Conservation (phyloP, 2,113 vertebrate genomes). For the Tenebrosternarchus preto region DNA sequence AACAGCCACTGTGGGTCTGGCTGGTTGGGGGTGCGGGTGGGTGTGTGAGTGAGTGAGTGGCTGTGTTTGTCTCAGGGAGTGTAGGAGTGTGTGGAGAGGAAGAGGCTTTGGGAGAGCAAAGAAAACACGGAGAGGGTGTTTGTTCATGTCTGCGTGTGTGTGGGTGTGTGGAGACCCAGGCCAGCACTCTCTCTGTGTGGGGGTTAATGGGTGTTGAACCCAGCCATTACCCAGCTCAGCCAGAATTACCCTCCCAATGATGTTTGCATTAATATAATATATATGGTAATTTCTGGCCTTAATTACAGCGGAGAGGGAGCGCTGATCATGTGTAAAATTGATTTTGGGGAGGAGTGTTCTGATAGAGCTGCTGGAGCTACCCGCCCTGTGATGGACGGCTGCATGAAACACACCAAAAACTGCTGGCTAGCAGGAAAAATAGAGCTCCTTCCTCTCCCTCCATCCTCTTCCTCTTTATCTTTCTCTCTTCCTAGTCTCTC, state of each 20-base stretch:
- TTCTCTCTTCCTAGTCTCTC: conserved; percentile 59
- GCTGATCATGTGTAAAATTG: conserved; percentile 99
- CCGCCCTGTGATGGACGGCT: conserved; percentile 86
- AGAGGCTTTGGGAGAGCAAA: neutral
- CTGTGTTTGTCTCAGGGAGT: conserved; percentile 62
- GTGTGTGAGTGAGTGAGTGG: conserved; percentile 6
- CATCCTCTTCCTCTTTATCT: conserved; percentile 30
- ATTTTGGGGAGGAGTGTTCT: conserved; percentile 99
- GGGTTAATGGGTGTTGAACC: conserved; percentile 99
- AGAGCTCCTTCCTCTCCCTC: conserved; percentile 59
- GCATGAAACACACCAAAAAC: conserved; percentile 73
- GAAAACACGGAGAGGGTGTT: conserved; percentile 59
- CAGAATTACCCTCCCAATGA: conserved; percentile 99
- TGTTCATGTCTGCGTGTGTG: conserved; percentile 68
- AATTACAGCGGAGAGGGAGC: conserved; percentile 99
- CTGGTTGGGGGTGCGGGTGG: neutral
- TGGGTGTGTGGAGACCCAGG: conserved; percentile 88
- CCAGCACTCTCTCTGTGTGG: conserved; percentile 92
- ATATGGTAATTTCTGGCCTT: conserved; percentile 99
- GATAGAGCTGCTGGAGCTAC: conserved; percentile 88
- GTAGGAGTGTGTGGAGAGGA: conserved; percentile 37
- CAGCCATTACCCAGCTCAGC: conserved; percentile 99
- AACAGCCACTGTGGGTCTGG: conserved; percentile 67
- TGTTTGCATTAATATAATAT: conserved; percentile 99
- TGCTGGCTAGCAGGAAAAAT: conserved; percentile 68